phyloP scores from a whole-genome alignment of 1,140 invertebrate species.

The Gonatopus flavifemur region DNA sequence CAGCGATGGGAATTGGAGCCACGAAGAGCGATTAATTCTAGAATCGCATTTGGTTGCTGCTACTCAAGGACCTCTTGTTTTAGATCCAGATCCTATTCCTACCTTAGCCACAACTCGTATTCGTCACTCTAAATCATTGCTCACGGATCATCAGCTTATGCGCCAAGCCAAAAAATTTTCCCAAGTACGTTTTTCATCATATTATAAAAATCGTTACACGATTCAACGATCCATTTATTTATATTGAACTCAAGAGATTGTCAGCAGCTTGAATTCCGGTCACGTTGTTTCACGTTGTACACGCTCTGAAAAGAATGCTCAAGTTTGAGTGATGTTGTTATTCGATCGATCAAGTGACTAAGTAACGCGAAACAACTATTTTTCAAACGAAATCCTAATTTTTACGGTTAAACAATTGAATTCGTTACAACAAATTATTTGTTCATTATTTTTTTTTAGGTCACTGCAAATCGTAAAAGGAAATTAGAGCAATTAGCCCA shows the following conservation, averaged over 20 bases:
- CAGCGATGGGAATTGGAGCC: conserved; percentile 69
- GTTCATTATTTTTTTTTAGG: conserved; percentile 50
- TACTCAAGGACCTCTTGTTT: conserved; percentile 80
- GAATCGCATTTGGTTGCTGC: conserved; percentile 83
- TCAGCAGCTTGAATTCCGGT: no score
- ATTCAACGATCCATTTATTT: no score
- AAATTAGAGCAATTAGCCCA: conserved; percentile 84
- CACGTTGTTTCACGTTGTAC: no score
- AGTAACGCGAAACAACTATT: no score
- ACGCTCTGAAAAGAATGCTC: no score
- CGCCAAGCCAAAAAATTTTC: conserved; percentile 75
- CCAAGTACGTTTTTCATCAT: no score
- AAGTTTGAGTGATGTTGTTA: no score
- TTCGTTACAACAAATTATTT: not conserved
- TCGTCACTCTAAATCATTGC: conserved; percentile 72
- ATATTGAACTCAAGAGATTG: no score
- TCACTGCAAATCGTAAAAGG: conserved; percentile 81
- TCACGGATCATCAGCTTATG: conserved; percentile 74
- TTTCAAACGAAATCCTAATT: no score
- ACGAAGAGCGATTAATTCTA: conserved; percentile 75
- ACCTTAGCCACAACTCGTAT: conserved; percentile 72
- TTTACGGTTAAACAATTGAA: no score
- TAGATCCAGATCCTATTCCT: conserved; percentile 82
- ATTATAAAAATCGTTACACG: no score
- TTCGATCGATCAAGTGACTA: no score